Conservation (phyloP, 2,797 vertebrate genomes). For the Chaetophractus vellerosus region DNA sequence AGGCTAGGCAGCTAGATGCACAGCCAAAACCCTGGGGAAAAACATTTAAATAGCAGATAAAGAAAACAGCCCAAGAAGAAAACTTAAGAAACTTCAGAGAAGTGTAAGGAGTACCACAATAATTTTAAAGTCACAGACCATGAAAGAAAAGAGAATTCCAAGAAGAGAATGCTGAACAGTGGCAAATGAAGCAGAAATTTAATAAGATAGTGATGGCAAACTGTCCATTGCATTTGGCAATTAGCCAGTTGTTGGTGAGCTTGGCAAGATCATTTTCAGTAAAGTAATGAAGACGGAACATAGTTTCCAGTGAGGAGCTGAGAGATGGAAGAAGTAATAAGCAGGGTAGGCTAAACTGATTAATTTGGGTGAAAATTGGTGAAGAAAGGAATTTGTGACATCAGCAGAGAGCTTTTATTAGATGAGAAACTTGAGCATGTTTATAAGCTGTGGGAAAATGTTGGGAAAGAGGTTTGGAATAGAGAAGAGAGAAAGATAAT, state of each 20-base stretch:
- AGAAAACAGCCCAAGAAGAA: constrained; percentile 13
- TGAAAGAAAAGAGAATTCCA: not conserved
- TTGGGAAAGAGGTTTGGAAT: not conserved
- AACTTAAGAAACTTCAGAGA: constrained; percentile 35
- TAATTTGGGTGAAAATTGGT: not conserved
- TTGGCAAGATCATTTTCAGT: not conserved
- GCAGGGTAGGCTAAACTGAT: not conserved
- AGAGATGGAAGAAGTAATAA: not conserved
- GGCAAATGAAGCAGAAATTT: not conserved
- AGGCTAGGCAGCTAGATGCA: constrained; percentile 71
- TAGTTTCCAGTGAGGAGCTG: not conserved
- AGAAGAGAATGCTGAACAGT: not conserved
- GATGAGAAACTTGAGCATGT: not conserved
- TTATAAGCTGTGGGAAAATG: not conserved
- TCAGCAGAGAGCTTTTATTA: not conserved
- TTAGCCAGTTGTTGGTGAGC: not conserved
- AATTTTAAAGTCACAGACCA: not conserved
- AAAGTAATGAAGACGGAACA: not conserved
- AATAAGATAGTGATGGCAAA: not conserved
- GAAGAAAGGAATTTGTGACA: not conserved
- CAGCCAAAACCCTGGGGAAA: constrained; percentile 67
- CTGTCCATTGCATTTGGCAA: not conserved
- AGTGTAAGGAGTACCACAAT: not conserved
- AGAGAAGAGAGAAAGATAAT: not conserved
- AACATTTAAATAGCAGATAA: constrained; percentile 75